Evolutionary conservation across 2,888 invertebrate species (phyloP).

Genomic region (Sphaeridia pumilis): DNA sequence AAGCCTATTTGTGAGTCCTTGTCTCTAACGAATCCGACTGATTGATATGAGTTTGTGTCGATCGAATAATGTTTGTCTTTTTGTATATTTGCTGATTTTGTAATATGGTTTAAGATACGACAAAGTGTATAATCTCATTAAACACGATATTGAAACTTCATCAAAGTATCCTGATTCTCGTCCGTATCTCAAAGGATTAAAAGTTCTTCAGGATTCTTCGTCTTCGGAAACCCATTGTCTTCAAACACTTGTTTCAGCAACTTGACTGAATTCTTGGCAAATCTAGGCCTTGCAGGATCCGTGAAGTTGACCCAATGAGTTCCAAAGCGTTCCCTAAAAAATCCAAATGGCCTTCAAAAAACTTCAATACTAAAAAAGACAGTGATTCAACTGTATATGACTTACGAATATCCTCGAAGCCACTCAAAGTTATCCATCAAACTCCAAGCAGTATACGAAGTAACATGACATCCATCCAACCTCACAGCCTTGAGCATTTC

Average conservation of each 20-base stretch:
- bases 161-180: too few relatives aligned
- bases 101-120: too few relatives aligned
- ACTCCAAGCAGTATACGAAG: slow-evolving; percentile 59
- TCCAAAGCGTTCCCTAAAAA: slow-evolving; percentile 47
- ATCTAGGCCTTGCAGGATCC: slow-evolving; percentile 53
- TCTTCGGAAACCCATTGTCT: slow-evolving; percentile 21
- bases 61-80: too few relatives aligned
- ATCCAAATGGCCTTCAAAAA: not conserved
- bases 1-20: too few relatives aligned
- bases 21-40: too few relatives aligned
- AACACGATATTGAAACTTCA: too few relatives aligned
- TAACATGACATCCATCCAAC: slow-evolving; percentile 38
- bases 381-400: not conserved
- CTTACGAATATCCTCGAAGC: slow-evolving; percentile 60
- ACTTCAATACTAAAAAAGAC: not conserved
- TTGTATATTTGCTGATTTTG: too few relatives aligned
- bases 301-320: slow-evolving; percentile 58
- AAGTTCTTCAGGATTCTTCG: too few relatives aligned
- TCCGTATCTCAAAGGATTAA: too few relatives aligned
- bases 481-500: slow-evolving; percentile 1
- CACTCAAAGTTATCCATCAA: slow-evolving; percentile 74
- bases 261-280: slow-evolving; percentile 51
- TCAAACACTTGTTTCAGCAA: slow-evolving; percentile 32
- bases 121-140: too few relatives aligned
- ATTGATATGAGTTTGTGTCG: too few relatives aligned